phyloP scores from a whole-genome alignment of 2,797 vertebrate species.

The Coendou prehensilis region DNA sequence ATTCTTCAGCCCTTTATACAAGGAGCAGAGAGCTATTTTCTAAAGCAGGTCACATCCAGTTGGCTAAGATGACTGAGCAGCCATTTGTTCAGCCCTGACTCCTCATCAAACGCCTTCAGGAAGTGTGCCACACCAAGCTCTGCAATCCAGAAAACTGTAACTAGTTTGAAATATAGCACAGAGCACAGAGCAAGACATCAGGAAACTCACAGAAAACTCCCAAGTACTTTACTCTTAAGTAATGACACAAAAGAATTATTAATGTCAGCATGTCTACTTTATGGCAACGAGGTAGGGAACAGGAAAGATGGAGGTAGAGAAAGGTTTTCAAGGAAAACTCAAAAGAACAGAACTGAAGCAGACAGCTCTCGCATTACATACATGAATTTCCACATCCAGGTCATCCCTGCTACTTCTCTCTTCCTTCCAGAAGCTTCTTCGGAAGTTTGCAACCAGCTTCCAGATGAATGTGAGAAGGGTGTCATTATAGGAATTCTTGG shows the following conservation, averaged over 20 bases:
- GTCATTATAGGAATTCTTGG: constrained; percentile 91
- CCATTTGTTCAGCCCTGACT: not conserved
- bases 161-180: not conserved
- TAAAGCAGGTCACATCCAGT: not conserved
- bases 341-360: not conserved
- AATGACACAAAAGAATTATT: not conserved
- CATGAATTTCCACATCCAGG: constrained; percentile 85
- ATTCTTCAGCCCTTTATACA: not conserved
- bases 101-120: not conserved
- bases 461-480: constrained; percentile 90
- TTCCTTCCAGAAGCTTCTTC: constrained; percentile 88
- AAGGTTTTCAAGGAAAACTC: not conserved
- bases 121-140: not conserved
- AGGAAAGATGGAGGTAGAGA: not conserved
- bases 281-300: not conserved
- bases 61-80: not conserved
- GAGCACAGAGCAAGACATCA: not conserved
- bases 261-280: no score
- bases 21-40: not conserved
- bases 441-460: constrained; percentile 91
- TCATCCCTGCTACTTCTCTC: constrained; percentile 89
- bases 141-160: not conserved
- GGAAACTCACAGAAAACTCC: not conserved
- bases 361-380: constrained; percentile 67
- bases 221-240: not conserved